These are phyloP conservation scores for Julus scanicus DNA, from an alignment of 2,888 invertebrate species.

Conservation along the genomic window DNA sequence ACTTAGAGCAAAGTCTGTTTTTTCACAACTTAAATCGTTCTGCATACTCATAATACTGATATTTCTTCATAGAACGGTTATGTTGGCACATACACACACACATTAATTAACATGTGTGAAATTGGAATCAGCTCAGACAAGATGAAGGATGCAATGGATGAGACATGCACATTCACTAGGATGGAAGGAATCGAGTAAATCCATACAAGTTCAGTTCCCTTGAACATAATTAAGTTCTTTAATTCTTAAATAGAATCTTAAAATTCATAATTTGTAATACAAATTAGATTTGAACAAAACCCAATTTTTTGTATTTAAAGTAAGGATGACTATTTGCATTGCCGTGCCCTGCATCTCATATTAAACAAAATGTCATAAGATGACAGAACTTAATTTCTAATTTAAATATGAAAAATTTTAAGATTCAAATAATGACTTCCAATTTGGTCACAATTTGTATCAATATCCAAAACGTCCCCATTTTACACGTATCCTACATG, in stretches of 20 bases:
- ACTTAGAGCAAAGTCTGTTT: neutral
- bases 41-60: slow-evolving; percentile 1
- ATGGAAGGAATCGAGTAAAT: slow-evolving; percentile 61
- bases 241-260: neutral
- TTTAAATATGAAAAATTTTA: too few species aligned
- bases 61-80: slow-evolving; percentile 65
- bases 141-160: slow-evolving; percentile 61
- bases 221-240: too few species aligned
- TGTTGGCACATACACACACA: slow-evolving; percentile 66
- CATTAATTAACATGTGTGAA: slow-evolving; percentile 68
- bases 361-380: too few species aligned
- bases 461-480: too few species aligned
- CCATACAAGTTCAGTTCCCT: neutral
- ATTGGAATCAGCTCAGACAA: slow-evolving; percentile 59
- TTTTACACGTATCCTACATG: too few species aligned
- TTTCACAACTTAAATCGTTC: neutral
- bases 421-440: too few species aligned
- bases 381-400: too few species aligned
- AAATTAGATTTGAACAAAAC: neutral
- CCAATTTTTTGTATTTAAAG: neutral
- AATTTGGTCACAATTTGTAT: too few species aligned
- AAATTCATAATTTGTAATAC: neutral
- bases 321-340: too few species aligned
- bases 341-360: too few species aligned
- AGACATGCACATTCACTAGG: slow-evolving; percentile 61